phyloP scores from a whole-genome alignment of 1,140 invertebrate species.

The Drosophila suzukii region DNA sequence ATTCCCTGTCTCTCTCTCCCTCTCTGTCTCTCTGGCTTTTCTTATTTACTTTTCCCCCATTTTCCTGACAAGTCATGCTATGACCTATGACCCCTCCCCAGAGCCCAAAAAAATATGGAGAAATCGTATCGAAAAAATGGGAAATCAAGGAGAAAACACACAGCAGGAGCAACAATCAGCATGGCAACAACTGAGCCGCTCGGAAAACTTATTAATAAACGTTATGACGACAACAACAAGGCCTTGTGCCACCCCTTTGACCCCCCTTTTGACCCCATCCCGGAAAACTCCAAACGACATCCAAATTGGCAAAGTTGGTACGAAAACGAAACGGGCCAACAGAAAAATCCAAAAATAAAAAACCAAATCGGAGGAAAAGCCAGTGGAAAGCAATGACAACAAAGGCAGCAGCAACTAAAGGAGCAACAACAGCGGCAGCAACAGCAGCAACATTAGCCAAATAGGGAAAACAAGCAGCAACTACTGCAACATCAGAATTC shows the following conservation, averaged over 20 bases:
- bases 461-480: background rate
- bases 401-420: conserved; percentile 1
- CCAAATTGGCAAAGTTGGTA: conserved; percentile 79
- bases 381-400: conserved; percentile 37
- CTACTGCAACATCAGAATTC: conserved; percentile 9
- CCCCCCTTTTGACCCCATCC: conserved; percentile 1
- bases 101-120: background rate
- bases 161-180: conserved; percentile 72
- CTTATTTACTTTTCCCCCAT: conserved; percentile 25
- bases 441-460: background rate
- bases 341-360: background rate
- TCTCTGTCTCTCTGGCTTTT: conserved; percentile 9
- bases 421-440: conserved; percentile 4
- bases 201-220: conserved; percentile 76
- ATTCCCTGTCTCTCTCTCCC: conserved; percentile 52
- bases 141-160: conserved; percentile 33
- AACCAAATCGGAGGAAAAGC: background rate
- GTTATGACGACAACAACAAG: conserved; percentile 72
- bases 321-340: conserved; percentile 55
- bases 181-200: conserved; percentile 44
- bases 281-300: conserved; percentile 41
- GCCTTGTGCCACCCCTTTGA: background rate
- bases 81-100: conserved; percentile 16
- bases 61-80: conserved; percentile 72
- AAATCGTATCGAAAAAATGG: conserved; percentile 22